These are phyloP conservation scores for Columba livia DNA, from an alignment of 2,113 vertebrate genomes.

Conservation along the genomic window DNA sequence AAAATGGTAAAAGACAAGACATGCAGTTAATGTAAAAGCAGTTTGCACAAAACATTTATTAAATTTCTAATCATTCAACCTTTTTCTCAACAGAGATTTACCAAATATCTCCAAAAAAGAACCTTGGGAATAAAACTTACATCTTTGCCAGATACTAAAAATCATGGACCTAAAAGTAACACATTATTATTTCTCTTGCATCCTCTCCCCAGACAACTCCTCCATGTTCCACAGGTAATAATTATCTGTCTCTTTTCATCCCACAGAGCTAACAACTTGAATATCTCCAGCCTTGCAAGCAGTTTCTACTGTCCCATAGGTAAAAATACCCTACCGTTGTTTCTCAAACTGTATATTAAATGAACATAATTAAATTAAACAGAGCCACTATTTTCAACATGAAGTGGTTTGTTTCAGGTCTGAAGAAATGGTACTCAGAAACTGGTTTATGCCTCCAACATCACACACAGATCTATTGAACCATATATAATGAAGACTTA, in stretches of 20 bases:
- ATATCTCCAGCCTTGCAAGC: background rate
- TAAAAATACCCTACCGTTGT: background rate
- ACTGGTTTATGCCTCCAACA: background rate
- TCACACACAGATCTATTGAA: background rate
- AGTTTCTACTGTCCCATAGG: background rate
- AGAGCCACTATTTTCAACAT: background rate
- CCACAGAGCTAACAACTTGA: constrained; percentile 28
- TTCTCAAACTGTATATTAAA: constrained; percentile 10
- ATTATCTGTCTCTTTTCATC: constrained; percentile 45
- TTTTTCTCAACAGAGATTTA: background rate
- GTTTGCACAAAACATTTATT: background rate
- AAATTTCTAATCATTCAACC: background rate
- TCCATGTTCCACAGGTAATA: constrained; percentile 32
- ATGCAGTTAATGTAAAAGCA: background rate
- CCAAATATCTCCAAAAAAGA: background rate
- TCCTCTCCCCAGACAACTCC: background rate
- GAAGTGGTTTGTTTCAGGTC: background rate
- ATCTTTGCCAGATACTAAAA: constrained; percentile 13
- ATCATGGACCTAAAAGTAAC: background rate
- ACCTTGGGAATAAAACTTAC: background rate
- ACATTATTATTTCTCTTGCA: constrained; percentile 25
- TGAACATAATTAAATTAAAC: constrained; percentile 11
- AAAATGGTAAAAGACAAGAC: background rate
- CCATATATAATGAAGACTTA: background rate
- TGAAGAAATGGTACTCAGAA: background rate